These are phyloP conservation scores for Calcarius lapponicus DNA, from an alignment of 2,797 vertebrate genomes.

Conservation along the genomic window DNA sequence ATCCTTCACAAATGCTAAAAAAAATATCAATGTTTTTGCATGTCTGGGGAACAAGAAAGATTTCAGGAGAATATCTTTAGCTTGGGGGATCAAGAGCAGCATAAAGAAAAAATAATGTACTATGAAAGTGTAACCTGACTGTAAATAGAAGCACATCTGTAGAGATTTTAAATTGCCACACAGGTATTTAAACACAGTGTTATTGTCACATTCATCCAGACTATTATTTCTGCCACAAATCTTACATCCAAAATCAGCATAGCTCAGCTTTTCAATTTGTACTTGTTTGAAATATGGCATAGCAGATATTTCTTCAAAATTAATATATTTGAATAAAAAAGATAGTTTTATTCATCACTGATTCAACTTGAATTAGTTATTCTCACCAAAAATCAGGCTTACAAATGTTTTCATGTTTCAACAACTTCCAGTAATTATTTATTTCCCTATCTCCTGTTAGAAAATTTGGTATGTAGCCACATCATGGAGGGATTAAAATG, in stretches of 20 bases:
- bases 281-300: background rate
- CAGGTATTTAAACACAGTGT: background rate
- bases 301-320: background rate
- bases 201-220: background rate
- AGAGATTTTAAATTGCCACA: constrained; percentile 2
- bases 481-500: background rate
- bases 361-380: background rate
- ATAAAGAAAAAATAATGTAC: background rate
- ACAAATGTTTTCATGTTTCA: background rate
- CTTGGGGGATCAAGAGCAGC: background rate
- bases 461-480: background rate
- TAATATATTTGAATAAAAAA: background rate
- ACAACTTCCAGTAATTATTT: background rate
- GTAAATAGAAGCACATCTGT: background rate
- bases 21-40: background rate
- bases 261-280: background rate
- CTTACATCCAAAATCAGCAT: background rate
- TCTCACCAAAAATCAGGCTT: background rate
- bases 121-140: background rate
- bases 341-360: background rate
- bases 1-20: background rate
- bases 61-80: background rate
- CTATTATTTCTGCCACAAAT: background rate
- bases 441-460: background rate
- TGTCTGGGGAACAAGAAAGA: background rate